Evolutionary conservation across 1,140 invertebrate genomes (phyloP), one percentile per base, ranked within the genome.

Genomic region (Frieseomelitta varia): DNA sequence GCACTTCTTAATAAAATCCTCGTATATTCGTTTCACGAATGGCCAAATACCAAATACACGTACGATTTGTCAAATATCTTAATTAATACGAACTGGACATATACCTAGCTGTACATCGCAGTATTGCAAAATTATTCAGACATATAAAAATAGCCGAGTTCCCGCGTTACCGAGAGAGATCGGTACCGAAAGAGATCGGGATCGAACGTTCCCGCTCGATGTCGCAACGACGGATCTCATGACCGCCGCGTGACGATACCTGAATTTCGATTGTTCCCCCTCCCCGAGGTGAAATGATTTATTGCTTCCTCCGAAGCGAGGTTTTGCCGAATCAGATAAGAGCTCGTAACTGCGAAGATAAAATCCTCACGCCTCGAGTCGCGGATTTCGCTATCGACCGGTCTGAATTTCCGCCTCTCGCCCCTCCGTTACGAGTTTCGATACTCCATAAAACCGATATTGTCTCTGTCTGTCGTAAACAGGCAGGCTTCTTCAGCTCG

Each of bases 241-340:
- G 53, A 56, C 51, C 65, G 53, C n/a, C 61, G 19, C 73, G 30
- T 68, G 58, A 76, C 72, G 27, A 76, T 82, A 55, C 34, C 58
- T 65, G 61, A 73, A 51, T 61, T 74, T 74, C 71, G 56, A 81
- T 81, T 81, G 24, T 65, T 58, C n/a, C n/a, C n/a, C 14, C n/a
- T n/a, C n/a, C 24, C 2, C 24, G 39, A 8, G 39, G 51, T 24
- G 4, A 55, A 27, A 84, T 84, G 82, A 84, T 84, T 80, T 84
- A 84, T 39, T 27, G 77, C 58, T 4, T 21, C 19, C 34, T 24
- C 27, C n/a, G 19, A 17, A 47, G 12, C 47, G 14, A 1, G 27
- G 24, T 55, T 30, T 47, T 17, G 34, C 24, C 81, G 21, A 55
- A 71, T n/a, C 76, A 79, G 77, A 84, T 80, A 84, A 84, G 67